Base-by-base conservation (phyloP, 2,113 vertebrate genomes). In the Rhinoptilus africanus region DNA sequence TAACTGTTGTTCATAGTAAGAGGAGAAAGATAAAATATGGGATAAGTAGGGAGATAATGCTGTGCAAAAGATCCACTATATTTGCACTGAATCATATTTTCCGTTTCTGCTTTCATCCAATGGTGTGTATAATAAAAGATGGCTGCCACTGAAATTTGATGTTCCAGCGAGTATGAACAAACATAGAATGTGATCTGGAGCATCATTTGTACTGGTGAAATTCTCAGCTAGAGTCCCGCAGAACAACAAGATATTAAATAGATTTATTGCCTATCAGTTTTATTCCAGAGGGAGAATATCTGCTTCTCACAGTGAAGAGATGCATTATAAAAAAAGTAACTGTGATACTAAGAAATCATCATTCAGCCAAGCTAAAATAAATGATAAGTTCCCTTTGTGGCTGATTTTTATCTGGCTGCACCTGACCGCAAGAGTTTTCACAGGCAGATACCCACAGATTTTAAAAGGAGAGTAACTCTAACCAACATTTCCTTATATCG, bases 231-330 rank as follows among this genome's bases (percentile, higher is more conserved):
- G 89, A 97, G 62, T 87, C 50, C 82, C 85, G 88, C 82, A 88
- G 96, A 96, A 95, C 87, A 93, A 86, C 64, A 82, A 96, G 93
- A 89, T 94, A 95, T 97, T 97, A 97, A 97, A 94, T 77, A 96
- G 97, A 98, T 97, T 97, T 98, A 97, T 93, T 96, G 87, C 93
- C 75, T 93, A 96, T 97, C 92, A 89, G 86, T 96, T 97, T 97
- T 97, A 95, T 94, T 96, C 85, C 92, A 96, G 94, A 96, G 91
- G 85, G 94, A 97, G 77, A 96, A 82, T 96, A 93, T 95, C 88
- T 92, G 50, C 95, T 96, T 77, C 81, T 96, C 85, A 93, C 53
- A 91, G 85, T 84, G 79, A 92, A 79, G 80, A 96, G 85, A 96
- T 96, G 59, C 35, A 94, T 96, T 98, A 91, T 76, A 91, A 95